Evolutionary conservation across 2,113 vertebrate genomes (phyloP), one percentile per base, ranked within the genome.

Genomic region (Catharus bicknelli): DNA sequence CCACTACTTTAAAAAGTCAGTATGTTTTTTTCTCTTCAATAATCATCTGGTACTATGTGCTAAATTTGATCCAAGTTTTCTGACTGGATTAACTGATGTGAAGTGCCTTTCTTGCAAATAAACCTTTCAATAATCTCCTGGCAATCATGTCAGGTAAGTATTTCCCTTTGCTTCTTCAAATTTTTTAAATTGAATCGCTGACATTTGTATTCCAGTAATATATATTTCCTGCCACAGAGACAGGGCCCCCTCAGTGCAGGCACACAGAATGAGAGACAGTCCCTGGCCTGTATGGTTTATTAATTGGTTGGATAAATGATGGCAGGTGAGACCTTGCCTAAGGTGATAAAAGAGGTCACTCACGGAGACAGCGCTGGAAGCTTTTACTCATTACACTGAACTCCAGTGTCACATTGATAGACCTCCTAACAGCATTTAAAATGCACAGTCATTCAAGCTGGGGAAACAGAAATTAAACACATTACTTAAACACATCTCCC

Each of bases 21-120:
- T 73, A 42, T 10, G 14, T 2, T 70, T 69, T 74, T 5, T 68
- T 54, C 8, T 58, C 88, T 83, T 59, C 18, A 48, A 7, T 83
- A 72, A 59, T 83, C 0, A 0, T 2, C n/a, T 48, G 13, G 7
- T 32, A 59, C 4, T 26, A 14, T 38, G 4, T 34, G 5, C 23
- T 59, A 90, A 64, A 73, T 64, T 83, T 55, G 9, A 75, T 59
- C 7, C 9, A 55, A 30, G 66, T n/a, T 55, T 91, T 32, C 32
- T 43, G 47, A 9, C 4, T 2, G 2, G 15, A 67, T 82, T 78
- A 62, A 9, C 23, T 34, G 6, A 68, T 48, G 2, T 54, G 38
- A 88, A 69, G 20, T 55, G 19, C 5, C 4, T 36, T 51, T 54
- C 63, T 86, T 58, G 3, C 14, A 88, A 73, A 61, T 27, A 83